Base-by-base conservation (phyloP, 1,140 invertebrate genomes). In the Drosophila neocordata region DNA sequence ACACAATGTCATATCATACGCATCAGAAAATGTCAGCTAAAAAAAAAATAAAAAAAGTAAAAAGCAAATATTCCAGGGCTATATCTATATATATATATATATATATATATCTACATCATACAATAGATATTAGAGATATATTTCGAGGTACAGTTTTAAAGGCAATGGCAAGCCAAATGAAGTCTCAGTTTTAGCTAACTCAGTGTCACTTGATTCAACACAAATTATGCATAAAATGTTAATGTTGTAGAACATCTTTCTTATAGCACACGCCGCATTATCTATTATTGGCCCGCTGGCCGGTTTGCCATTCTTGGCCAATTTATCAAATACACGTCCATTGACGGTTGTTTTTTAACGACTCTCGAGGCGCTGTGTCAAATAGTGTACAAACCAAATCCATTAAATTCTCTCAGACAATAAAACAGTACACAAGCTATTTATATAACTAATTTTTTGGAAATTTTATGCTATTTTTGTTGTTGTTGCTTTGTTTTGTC, bases 1-100 rank as follows among this genome's bases (percentile, higher is more conserved):
- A 67, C 65, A 13, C 83, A 88, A 87, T 87, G 83, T 52, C 83
- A 83, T 72, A 79, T 85, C 78, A 85, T 13, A 56, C 53, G 31
- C 31, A 56, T 35, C 27, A 34, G 27, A 48, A 77, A 73, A 76
- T 53, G 55, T 63, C 58, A 72, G 27, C 24, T 55, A 57, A 70
- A 63, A 6, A 6, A 31, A 31, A 31, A 2, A 24, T 2, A 24
- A 24, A 24, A 66, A 67, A 87, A 75, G 58, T 79, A 78, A 87
- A 73, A n/a, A n/a, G n/a, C 69, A 84, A 67, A 65, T 44, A 70
- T 52, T 58, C 52, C 66, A 70, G 57, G 41, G 41, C 41, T 41
- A 34, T 34, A 24, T 24, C 1, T 24, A n/a, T 4, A 24, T 24
- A 1, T 74, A 72, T 68, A 77, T 69, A 64, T 57, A 37, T 20